Evolutionary conservation across 2,113 vertebrate species (phyloP).

Genomic region (Mirounga angustirostris): DNA sequence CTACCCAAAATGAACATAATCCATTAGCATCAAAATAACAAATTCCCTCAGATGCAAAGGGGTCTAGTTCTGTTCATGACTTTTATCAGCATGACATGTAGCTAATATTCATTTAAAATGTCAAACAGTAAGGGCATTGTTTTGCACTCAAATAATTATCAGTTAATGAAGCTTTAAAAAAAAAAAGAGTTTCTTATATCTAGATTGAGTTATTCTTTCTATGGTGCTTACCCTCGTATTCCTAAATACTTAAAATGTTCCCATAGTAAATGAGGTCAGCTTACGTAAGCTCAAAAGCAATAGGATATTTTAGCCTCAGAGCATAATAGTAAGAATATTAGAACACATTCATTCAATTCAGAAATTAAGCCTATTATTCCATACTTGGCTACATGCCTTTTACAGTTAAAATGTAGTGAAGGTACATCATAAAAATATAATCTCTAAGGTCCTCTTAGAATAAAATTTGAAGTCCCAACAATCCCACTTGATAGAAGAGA

Average conservation of each 20-base stretch:
- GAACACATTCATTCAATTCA: constrained; percentile 32
- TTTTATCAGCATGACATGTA: constrained; percentile 83
- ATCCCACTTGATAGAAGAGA: background rate
- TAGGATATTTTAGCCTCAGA: constrained; percentile 62
- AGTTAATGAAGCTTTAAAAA: constrained; percentile 85
- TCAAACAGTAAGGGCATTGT: constrained; percentile 85
- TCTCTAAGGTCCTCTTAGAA: background rate
- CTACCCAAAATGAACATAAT: constrained; percentile 85
- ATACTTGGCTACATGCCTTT: constrained; percentile 10
- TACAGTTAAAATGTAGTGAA: background rate
- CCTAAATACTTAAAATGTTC: constrained; percentile 80
- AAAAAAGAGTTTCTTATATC: constrained; percentile 76
- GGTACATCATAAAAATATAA: background rate
- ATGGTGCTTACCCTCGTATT: constrained; percentile 59
- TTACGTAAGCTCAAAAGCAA: constrained; percentile 66
- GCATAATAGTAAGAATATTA: constrained; percentile 58
- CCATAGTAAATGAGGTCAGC: constrained; percentile 64
- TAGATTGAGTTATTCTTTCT: constrained; percentile 77
- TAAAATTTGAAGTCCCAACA: background rate
- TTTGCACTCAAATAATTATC: constrained; percentile 84
- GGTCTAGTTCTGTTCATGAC: constrained; percentile 77
- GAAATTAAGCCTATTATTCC: constrained; percentile 20
- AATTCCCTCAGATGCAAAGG: constrained; percentile 60
- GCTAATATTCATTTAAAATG: constrained; percentile 83
- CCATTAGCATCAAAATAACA: constrained; percentile 88